phyloP scores from a whole-genome alignment of 2,888 invertebrate genomes.

The Trilocha varians region DNA sequence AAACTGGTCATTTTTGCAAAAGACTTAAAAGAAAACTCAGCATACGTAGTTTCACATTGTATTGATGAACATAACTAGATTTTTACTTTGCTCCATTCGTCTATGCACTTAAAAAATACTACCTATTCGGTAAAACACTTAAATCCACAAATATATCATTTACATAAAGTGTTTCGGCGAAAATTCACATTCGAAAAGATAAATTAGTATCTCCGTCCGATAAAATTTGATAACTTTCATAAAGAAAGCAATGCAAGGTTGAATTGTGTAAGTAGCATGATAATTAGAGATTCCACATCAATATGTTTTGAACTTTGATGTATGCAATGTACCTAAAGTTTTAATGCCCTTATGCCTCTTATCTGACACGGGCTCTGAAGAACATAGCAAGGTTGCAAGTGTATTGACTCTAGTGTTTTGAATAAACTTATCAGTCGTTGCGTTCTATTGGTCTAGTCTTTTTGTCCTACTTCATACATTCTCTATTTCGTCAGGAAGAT shows the following conservation, averaged over 20 bases:
- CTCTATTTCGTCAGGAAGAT: constrained; percentile 22
- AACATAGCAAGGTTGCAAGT: constrained; percentile 70
- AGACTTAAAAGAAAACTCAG: too few relatives aligned
- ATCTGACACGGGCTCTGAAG: constrained; percentile 66
- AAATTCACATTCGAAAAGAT: not conserved
- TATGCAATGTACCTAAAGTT: constrained; percentile 49
- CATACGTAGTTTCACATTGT: too few relatives aligned
- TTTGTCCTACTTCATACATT: constrained; percentile 37
- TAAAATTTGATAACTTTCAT: constrained; percentile 3
- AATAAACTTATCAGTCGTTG: constrained; percentile 60
- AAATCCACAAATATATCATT: not conserved
- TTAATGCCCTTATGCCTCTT: constrained; percentile 64
- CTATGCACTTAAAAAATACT: too few relatives aligned
- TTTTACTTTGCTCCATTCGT: too few relatives aligned
- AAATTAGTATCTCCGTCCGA: constrained; percentile 3
- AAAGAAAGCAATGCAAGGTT: not conserved
- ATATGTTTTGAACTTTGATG: constrained; percentile 6
- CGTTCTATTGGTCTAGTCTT: constrained; percentile 51
- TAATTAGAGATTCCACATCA: not conserved
- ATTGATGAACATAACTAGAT: too few relatives aligned
- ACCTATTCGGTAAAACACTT: too few relatives aligned
- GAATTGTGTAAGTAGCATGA: not conserved
- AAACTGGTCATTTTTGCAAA: too few relatives aligned
- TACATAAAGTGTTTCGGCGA: not conserved
- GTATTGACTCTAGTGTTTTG: constrained; percentile 67